Conservation (phyloP, 2,113 vertebrate species). For the Anarrhichthys ocellatus region DNA sequence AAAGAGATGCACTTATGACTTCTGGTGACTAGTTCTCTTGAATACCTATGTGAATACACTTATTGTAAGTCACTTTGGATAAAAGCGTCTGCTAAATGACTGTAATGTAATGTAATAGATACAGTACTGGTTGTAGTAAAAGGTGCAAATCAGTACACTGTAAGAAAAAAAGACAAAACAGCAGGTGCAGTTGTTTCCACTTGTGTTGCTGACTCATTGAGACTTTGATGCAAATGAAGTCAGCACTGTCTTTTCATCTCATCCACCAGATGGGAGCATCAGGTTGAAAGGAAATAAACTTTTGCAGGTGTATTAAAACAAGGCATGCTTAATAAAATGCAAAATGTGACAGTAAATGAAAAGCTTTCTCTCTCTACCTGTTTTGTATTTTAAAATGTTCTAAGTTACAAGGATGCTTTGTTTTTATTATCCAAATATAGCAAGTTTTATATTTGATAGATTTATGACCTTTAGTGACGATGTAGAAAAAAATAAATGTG, state of each 20-base stretch:
- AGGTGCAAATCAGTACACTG: constrained; percentile 48
- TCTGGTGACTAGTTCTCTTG: too few species aligned
- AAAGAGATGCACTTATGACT: too few species aligned
- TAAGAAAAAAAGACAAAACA: not conserved
- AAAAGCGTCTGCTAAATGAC: too few species aligned
- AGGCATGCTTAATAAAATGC: constrained; percentile 49
- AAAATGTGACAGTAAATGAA: constrained; percentile 41
- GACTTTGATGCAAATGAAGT: constrained; percentile 70
- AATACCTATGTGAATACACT: too few species aligned
- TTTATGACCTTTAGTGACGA: not conserved
- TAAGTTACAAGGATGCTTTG: constrained; percentile 10
- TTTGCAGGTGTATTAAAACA: constrained; percentile 53
- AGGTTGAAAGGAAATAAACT: constrained; percentile 62
- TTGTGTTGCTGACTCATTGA: constrained; percentile 61
- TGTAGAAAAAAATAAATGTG: not conserved
- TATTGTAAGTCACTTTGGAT: too few species aligned
- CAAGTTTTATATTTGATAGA: not conserved
- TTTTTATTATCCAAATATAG: constrained; percentile 21
- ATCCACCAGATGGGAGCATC: constrained; percentile 64
- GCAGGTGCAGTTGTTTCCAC: constrained; percentile 66
- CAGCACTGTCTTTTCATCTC: constrained; percentile 62
- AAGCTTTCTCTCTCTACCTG: not conserved
- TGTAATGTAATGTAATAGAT: too few species aligned
- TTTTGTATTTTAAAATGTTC: constrained; percentile 34
- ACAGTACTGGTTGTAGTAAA: constrained; percentile 27